Evolutionary conservation across 1,140 invertebrate genomes (phyloP).

Genomic region (Vollenhovia emeryi): DNA sequence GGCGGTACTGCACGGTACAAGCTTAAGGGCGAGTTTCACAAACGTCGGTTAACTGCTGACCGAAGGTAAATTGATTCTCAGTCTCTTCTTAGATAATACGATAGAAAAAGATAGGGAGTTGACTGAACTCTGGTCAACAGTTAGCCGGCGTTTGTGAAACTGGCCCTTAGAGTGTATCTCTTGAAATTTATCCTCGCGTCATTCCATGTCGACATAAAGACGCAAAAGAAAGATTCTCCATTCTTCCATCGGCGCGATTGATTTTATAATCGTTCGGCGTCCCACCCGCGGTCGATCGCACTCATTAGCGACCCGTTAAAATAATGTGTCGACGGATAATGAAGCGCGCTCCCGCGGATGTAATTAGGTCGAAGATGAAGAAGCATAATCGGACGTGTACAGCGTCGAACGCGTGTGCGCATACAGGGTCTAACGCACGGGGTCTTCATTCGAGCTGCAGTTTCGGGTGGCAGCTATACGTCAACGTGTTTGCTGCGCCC

Average conservation of each 20-base stretch:
- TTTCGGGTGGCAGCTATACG: slow-evolving; percentile 17
- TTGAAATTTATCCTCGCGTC: too few relatives aligned
- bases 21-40: too few relatives aligned
- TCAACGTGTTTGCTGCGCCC: slow-evolving; percentile 34
- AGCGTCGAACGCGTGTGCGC: background rate
- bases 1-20: too few relatives aligned
- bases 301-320: background rate
- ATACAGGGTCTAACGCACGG: background rate
- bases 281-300: background rate
- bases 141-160: too few relatives aligned
- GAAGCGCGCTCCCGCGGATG: background rate
- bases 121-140: too few relatives aligned
- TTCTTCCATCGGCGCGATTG: background rate
- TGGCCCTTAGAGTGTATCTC: too few relatives aligned
- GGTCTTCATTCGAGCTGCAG: slow-evolving; percentile 23
- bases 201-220: background rate
- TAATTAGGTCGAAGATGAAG: slow-evolving; percentile 31
- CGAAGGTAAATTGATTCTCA: too few relatives aligned
- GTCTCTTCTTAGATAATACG: too few relatives aligned
- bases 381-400: background rate
- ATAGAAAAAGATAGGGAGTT: too few relatives aligned
- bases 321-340: background rate
- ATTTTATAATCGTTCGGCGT: background rate
- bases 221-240: background rate
- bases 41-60: too few relatives aligned